phyloP scores from a whole-genome alignment of 2,113 vertebrate genomes.

The Mus musculus region DNA sequence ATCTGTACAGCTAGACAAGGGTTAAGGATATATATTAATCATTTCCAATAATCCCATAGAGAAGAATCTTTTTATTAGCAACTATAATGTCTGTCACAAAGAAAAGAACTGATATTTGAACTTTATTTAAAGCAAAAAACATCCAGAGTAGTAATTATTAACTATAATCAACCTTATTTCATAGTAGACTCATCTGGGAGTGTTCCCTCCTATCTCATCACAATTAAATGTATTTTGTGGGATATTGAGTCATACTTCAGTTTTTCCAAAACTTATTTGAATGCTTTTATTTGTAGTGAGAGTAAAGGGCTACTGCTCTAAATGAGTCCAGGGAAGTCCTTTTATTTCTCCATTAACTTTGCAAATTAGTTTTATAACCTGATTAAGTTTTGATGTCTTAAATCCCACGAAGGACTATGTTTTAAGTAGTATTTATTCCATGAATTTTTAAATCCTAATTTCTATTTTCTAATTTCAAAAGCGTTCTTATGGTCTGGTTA shows the following conservation, averaged over 20 bases:
- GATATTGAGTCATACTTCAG: background rate
- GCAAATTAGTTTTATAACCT: slow-evolving; percentile 27
- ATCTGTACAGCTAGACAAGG: slow-evolving; percentile 25
- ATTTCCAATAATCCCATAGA: slow-evolving; percentile 4
- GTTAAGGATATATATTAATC: slow-evolving; percentile 26
- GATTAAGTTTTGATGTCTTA: slow-evolving; percentile 21
- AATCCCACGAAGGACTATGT: slow-evolving; percentile 41
- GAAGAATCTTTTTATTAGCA: background rate
- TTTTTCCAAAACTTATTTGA: slow-evolving; percentile 26
- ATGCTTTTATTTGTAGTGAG: slow-evolving; percentile 33
- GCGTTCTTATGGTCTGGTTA: background rate
- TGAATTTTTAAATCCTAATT: slow-evolving; percentile 8
- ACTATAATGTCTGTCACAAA: background rate
- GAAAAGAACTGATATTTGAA: slow-evolving; percentile 40
- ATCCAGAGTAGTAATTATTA: background rate
- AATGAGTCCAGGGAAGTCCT: slow-evolving; percentile 27
- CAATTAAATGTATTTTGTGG: slow-evolving; percentile 23
- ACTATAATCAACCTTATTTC: slow-evolving; percentile 5
- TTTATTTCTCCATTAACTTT: slow-evolving; percentile 37
- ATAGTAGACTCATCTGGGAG: background rate
- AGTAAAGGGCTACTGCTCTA: background rate
- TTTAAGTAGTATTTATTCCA: slow-evolving; percentile 31
- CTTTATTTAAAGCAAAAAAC: slow-evolving; percentile 40
- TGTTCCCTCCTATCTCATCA: background rate
- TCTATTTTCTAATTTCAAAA: background rate